Base-by-base conservation (phyloP, 2,113 vertebrate genomes). In the Lepus europaeus region DNA sequence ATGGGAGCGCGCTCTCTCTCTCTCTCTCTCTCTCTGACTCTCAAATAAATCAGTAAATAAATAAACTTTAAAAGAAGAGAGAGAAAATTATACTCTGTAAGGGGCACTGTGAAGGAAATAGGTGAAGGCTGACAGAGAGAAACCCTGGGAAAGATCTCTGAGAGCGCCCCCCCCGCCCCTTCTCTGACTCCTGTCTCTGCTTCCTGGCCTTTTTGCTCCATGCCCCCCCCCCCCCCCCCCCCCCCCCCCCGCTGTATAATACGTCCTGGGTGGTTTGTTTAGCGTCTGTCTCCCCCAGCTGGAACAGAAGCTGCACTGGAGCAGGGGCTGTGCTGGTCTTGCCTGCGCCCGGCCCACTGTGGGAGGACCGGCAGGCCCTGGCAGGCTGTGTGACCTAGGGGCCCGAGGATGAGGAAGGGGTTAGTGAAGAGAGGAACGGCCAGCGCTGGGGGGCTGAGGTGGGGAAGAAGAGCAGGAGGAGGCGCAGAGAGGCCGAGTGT, bases 201-300 rank as follows among this genome's bases (percentile, higher is more conserved):
- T 22, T 74, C 36, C 23, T 9, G 17, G 20, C 6, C 51, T 68
- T 72, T 49, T 27, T 53, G 56, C 72, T 87, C 59, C 20, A 51
- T 20, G 27, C 17, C 7, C 33, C 23, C 5, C 5, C 39, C 39
- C 1, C 5, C 5, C 39, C n/a, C n/a, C n/a, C n/a, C n/a, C n/a
- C n/a, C n/a, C n/a, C n/a, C n/a, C n/a, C 5, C 45, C 1, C 45
- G 6, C 45, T 8, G 9, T 17, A 3, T 6, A 49, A 11, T 29
- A 3, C 39, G 86, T 72, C 33, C 14, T 31, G 6, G 17, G 45
- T 78, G 87, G 66, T 70, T 82, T 70, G 9, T 76, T 91, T 53
- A 33, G 23, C n/a, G 39, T 31, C 9, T 8, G 33, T 91, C 56
- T 39, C 20, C 20, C 20, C 14, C 17, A 53, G 13, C 61, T 87